These are phyloP conservation scores for Argyrosomus japonicus DNA, from an alignment of 2,113 vertebrate species.

Conservation along the genomic window DNA sequence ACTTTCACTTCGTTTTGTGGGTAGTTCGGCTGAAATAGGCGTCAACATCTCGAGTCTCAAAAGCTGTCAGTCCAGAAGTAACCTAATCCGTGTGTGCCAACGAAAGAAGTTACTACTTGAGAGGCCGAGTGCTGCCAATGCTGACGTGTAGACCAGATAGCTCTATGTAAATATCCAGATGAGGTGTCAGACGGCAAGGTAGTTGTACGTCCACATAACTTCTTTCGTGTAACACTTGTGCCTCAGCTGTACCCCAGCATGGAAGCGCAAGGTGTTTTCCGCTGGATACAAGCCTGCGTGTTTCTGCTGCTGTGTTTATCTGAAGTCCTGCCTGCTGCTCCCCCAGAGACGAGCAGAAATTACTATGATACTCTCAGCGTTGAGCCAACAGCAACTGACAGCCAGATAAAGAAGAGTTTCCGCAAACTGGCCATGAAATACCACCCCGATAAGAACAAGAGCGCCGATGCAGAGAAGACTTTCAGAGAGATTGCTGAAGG, in stretches of 20 bases:
- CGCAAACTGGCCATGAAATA: constrained; percentile 72
- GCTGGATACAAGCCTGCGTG: constrained; percentile 21
- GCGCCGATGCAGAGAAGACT: constrained; percentile 65
- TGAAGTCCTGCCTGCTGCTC: neutral
- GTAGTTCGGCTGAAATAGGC: neutral
- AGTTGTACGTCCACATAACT: neutral
- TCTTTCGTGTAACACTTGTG: neutral
- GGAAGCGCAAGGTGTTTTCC: constrained; percentile 29
- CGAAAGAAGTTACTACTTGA: no score
- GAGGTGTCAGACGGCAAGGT: constrained; percentile 14
- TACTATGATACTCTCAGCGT: constrained; percentile 72
- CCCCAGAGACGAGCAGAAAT: constrained; percentile 6
- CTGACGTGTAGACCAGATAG: constrained; percentile 22
- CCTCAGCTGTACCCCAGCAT: constrained; percentile 19
- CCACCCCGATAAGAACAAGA: constrained; percentile 81
- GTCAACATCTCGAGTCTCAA: neutral
- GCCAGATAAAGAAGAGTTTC: constrained; percentile 77
- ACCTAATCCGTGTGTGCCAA: no score
- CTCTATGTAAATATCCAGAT: neutral
- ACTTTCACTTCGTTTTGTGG: neutral
- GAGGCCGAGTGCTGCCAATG: neutral
- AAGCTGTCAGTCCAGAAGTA: neutral
- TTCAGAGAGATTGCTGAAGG: constrained; percentile 81
- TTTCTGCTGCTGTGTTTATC: constrained; percentile 48
- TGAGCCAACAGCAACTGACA: constrained; percentile 59